Evolutionary conservation across 2,797 vertebrate genomes (phyloP).

Genomic region (Knipowitschia caucasica): DNA sequence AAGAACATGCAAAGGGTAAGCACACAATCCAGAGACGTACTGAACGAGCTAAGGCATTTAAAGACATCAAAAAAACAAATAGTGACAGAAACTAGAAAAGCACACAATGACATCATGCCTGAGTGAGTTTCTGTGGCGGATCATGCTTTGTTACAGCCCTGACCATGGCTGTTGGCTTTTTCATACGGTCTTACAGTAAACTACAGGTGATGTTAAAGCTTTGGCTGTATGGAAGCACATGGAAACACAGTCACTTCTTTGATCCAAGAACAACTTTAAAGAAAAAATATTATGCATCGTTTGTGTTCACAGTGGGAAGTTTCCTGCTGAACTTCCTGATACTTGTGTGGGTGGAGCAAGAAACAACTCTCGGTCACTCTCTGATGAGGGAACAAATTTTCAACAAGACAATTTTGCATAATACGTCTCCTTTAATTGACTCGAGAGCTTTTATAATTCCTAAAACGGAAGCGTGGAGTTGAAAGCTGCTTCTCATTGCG

Average conservation of each 20-base stretch:
- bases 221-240: constrained; percentile 48
- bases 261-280: constrained; percentile 43
- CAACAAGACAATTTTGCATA: too few species aligned
- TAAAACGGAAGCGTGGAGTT: constrained; percentile 42
- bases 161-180: constrained; percentile 1
- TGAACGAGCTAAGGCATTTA: constrained; percentile 10
- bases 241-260: constrained; percentile 42
- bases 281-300: too few species aligned
- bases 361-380: too few species aligned
- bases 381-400: too few species aligned
- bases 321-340: too few species aligned
- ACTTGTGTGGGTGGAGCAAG: too few species aligned
- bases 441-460: constrained; percentile 7
- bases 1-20: constrained; percentile 54
- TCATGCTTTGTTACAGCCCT: constrained; percentile 44
- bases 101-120: constrained; percentile 31
- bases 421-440: too few species aligned
- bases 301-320: too few species aligned
- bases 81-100: constrained; percentile 23
- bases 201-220: constrained; percentile 34
- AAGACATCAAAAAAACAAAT: constrained; percentile 26
- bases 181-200: constrained; percentile 19
- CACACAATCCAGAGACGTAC: constrained; percentile 10
- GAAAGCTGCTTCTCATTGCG: constrained; percentile 17
- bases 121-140: constrained; percentile 26